phyloP scores from a whole-genome alignment of 2,113 vertebrate genomes.

The Lamprotornis superbus region DNA sequence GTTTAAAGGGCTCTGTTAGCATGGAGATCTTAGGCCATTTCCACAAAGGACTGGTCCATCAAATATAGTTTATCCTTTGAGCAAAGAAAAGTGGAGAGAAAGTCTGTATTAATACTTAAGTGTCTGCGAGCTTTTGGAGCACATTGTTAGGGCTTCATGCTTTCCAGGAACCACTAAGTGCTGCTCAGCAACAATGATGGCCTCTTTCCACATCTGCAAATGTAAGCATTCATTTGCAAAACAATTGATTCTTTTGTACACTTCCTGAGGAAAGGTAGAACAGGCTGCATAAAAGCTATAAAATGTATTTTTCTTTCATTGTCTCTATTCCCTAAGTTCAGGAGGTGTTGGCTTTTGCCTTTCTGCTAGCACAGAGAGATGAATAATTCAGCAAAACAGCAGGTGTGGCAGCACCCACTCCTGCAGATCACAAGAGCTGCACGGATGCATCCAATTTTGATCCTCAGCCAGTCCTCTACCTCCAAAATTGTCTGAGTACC shows the following conservation, averaged over 20 bases:
- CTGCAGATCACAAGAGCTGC: background rate
- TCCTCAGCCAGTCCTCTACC: background rate
- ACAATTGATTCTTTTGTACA: background rate
- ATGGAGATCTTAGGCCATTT: background rate
- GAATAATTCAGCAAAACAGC: background rate
- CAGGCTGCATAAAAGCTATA: background rate
- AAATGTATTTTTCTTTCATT: background rate
- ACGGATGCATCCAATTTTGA: background rate
- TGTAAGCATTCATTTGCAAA: conserved; percentile 7
- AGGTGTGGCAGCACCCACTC: background rate
- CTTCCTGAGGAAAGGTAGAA: background rate
- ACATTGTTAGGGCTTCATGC: background rate
- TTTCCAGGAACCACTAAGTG: background rate
- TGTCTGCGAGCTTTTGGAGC: background rate
- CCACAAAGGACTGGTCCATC: background rate
- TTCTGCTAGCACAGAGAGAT: background rate
- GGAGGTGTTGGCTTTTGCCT: background rate
- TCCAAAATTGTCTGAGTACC: background rate
- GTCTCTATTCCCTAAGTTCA: background rate
- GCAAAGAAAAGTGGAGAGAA: background rate
- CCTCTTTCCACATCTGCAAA: background rate
- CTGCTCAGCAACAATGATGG: background rate
- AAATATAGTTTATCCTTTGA: background rate
- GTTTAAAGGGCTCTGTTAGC: background rate
- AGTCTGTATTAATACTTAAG: background rate